Evolutionary conservation across 2,888 invertebrate genomes (phyloP).

Genomic region (Romanomermis culicivorax): DNA sequence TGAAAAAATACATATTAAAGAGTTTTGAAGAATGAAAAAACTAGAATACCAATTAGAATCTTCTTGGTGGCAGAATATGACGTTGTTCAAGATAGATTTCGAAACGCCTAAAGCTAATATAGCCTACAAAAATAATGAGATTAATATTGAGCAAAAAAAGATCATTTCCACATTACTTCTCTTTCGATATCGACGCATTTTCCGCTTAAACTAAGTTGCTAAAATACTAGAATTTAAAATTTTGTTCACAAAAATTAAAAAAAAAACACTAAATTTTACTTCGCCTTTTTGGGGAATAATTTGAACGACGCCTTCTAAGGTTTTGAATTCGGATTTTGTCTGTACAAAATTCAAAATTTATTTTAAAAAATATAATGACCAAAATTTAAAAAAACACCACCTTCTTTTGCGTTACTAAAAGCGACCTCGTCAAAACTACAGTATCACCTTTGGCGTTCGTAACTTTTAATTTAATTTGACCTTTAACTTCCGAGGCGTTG

Average conservation of each 20-base stretch:
- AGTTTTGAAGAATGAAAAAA: background rate
- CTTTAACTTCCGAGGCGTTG: constrained; percentile 37
- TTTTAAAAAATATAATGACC: constrained; percentile 5
- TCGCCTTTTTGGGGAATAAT: constrained; percentile 14
- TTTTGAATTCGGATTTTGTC: constrained; percentile 40
- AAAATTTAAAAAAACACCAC: constrained; percentile 6
- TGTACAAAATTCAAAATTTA: constrained; percentile 17
- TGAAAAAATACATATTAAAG: background rate
- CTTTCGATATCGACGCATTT: constrained; percentile 50
- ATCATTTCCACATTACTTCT: constrained; percentile 38
- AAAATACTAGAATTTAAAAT: constrained; percentile 6
- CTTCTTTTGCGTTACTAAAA: constrained; percentile 41
- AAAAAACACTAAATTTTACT: constrained; percentile 9
- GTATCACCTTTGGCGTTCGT: constrained; percentile 41
- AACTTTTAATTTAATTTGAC: constrained; percentile 37
- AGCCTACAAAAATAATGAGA: background rate
- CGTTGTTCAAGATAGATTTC: constrained; percentile 76
- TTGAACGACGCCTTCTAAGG: constrained; percentile 44
- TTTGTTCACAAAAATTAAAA: background rate
- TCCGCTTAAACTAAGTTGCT: constrained; percentile 35
- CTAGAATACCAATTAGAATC: constrained; percentile 55
- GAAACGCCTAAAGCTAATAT: constrained; percentile 55
- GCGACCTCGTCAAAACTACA: constrained; percentile 40
- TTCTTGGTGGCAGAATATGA: constrained; percentile 97
- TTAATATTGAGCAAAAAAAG: background rate